A percentile compares a stretch with the other conserved stretches of the same genome.
Conservation (phyloP, 2,113 vertebrate species). For the human region GRCh38 chr14:75714001-75714500, state of each 20-base stretch:
- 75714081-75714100: conserved; percentile 42
- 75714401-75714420: neutral
- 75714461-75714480: conserved; percentile 21
- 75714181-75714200: neutral
- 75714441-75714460: neutral
- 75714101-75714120: conserved; percentile 19
- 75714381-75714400: neutral
- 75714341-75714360: conserved; percentile 6
- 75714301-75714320: neutral
- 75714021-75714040: neutral
- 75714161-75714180: conserved; percentile 12
- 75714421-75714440: conserved; percentile 28
- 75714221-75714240: neutral
- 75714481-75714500: conserved; percentile 54
- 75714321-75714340: conserved; percentile 29
- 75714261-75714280: neutral
- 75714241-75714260: neutral
- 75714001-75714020: neutral
- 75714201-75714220: neutral
- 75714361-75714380: neutral
- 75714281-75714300: neutral
- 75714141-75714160: conserved; percentile 38
- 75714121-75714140: conserved; percentile 47
- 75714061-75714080: neutral
- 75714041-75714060: neutral